Evolutionary conservation across 1,140 invertebrate species (phyloP).

Genomic region (Drosophila kikkawai): DNA sequence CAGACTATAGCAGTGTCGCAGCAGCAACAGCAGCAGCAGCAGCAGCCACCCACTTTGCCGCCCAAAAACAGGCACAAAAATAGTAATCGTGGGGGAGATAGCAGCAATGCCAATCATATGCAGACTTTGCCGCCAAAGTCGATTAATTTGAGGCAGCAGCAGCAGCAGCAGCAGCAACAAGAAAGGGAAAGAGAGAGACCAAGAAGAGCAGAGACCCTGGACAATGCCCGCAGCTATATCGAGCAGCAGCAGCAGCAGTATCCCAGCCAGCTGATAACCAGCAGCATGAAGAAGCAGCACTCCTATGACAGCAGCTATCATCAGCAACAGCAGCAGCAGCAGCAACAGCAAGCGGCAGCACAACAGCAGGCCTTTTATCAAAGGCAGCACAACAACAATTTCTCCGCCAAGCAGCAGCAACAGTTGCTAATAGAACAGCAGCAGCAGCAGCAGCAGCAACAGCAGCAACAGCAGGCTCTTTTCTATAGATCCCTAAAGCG

Average conservation of each 20-base stretch:
- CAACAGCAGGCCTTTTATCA: constrained; percentile 65
- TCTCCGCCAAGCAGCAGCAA: constrained; percentile 56
- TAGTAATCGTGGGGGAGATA: constrained; percentile 28
- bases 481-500: constrained; percentile 83
- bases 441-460: constrained; percentile 54
- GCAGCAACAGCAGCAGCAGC: constrained; percentile 62
- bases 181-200: constrained; percentile 67
- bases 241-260: constrained; percentile 59
- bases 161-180: constrained; percentile 27
- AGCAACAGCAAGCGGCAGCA: constrained; percentile 48
- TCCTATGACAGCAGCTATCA: constrained; percentile 79
- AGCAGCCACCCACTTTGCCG: constrained; percentile 78
- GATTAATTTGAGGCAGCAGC: constrained; percentile 68
- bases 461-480: constrained; percentile 62
- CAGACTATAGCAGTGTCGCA: constrained; percentile 34
- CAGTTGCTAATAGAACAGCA: constrained; percentile 47
- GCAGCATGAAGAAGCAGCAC: constrained; percentile 78
- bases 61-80: constrained; percentile 83
- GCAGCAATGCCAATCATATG: constrained; percentile 74
- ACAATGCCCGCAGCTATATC: constrained; percentile 77
- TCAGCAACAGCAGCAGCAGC: constrained; percentile 72
- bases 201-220: constrained; percentile 72
- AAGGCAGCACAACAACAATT: constrained; percentile 75
- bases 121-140: constrained; percentile 80
- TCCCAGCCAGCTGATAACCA: constrained; percentile 52